phyloP scores from a whole-genome alignment of 2,113 vertebrate species.

The Greenwoodochromis staneri region DNA sequence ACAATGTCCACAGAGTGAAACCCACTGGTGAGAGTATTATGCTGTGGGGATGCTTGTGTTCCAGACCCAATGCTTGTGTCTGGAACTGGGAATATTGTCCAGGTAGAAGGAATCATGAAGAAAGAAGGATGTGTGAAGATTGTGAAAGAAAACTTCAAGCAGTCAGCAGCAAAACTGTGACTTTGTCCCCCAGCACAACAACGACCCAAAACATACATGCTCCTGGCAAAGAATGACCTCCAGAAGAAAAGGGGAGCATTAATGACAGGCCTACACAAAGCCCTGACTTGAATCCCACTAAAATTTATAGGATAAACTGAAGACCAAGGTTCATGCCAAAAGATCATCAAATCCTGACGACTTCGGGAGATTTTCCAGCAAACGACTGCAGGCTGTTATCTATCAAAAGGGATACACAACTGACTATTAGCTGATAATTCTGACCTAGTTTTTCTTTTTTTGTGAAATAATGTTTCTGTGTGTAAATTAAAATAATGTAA shows the following conservation, averaged over 20 bases:
- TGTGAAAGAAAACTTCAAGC: neutral
- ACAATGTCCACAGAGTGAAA: neutral
- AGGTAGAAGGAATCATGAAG: neutral
- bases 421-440: neutral
- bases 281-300: neutral
- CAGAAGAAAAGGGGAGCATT: neutral
- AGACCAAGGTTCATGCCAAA: neutral
- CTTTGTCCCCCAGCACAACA: neutral
- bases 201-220: fast-evolving
- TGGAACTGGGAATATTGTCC: neutral
- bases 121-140: neutral
- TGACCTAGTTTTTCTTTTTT: neutral
- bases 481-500: neutral
- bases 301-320: neutral
- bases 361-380: neutral
- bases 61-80: neutral
- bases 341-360: neutral
- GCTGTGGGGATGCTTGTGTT: neutral
- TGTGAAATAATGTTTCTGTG: neutral
- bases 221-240: neutral
- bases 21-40: neutral
- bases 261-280: neutral
- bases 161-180: neutral
- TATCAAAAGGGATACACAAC: neutral
- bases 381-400: neutral